These are phyloP conservation scores for Sorex araneus DNA, from an alignment of 2,113 vertebrate genomes.

Conservation along the genomic window DNA sequence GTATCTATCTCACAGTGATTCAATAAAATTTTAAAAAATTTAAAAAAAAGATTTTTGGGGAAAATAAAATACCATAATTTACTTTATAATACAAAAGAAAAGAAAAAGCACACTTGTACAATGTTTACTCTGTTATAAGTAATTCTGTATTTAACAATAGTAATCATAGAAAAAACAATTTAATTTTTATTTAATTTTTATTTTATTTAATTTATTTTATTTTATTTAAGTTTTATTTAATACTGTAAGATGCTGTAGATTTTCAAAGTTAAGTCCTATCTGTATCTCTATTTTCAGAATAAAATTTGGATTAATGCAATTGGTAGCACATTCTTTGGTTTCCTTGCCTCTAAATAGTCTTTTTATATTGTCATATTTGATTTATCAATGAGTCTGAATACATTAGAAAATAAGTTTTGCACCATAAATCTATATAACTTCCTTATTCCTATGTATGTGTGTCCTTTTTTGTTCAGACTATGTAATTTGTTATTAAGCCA, in stretches of 20 bases:
- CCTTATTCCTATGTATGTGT: conserved; percentile 57
- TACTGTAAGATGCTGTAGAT: not conserved
- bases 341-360: conserved; percentile 1
- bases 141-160: too few relatives aligned
- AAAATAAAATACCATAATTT: too few relatives aligned
- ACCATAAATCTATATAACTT: conserved; percentile 41
- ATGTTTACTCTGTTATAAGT: too few relatives aligned
- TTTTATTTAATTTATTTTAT: too few relatives aligned
- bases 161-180: too few relatives aligned
- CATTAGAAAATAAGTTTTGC: conserved; percentile 64
- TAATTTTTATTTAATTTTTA: too few relatives aligned
- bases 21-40: too few relatives aligned
- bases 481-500: conserved; percentile 42
- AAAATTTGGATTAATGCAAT: conserved; percentile 3
- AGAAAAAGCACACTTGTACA: too few relatives aligned
- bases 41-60: too few relatives aligned
- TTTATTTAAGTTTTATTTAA: too few relatives aligned
- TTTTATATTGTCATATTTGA: conserved; percentile 33
- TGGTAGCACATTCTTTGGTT: not conserved
- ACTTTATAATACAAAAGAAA: too few relatives aligned
- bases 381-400: conserved; percentile 48
- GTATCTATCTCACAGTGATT: too few relatives aligned
- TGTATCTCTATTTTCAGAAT: not conserved
- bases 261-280: not conserved
- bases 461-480: conserved; percentile 47